Percentiles rank a stretch among this genome's conserved stretches.
Conservation (phyloP, 2,113 vertebrate species). For the Conger conger region DNA sequence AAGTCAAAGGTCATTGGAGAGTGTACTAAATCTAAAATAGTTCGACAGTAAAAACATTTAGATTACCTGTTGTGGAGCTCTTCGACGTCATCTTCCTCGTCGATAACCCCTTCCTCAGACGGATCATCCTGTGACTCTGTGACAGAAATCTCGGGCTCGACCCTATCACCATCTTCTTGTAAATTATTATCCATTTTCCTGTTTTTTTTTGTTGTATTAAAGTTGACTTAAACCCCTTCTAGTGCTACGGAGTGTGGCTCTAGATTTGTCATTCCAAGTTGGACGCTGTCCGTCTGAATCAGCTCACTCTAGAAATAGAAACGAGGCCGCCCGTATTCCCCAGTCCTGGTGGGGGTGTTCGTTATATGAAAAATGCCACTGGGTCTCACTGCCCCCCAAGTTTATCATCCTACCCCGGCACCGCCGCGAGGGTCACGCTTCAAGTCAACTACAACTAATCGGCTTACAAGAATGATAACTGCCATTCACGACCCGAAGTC, state of each 20-base stretch:
- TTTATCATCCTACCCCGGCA: neutral
- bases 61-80: slow-evolving; percentile 79
- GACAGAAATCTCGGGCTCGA: slow-evolving; percentile 62
- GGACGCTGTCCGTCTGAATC: slow-evolving; percentile 75
- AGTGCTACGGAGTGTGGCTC: slow-evolving; percentile 48
- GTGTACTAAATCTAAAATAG: too few relatives aligned
- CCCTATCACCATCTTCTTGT: slow-evolving; percentile 63
- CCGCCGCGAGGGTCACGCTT: neutral
- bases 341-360: slow-evolving; percentile 31
- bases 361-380: slow-evolving; percentile 28
- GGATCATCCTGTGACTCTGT: slow-evolving; percentile 61
- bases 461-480: neutral
- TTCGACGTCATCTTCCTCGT: slow-evolving; percentile 69
- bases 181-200: slow-evolving; percentile 52
- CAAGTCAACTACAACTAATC: neutral
- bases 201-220: slow-evolving; percentile 38
- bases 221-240: slow-evolving; percentile 42
- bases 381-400: slow-evolving; percentile 48
- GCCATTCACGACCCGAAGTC: neutral
- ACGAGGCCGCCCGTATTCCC: slow-evolving; percentile 47
- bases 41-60: neutral
- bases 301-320: slow-evolving; percentile 88
- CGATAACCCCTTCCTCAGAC: slow-evolving; percentile 54
- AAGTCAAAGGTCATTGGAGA: too few relatives aligned
- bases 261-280: slow-evolving; percentile 69